Percentiles rank a stretch among this genome's conserved stretches.
phyloP scores from a whole-genome alignment of 1,140 invertebrate species.

The Drosophila busckii region DNA sequence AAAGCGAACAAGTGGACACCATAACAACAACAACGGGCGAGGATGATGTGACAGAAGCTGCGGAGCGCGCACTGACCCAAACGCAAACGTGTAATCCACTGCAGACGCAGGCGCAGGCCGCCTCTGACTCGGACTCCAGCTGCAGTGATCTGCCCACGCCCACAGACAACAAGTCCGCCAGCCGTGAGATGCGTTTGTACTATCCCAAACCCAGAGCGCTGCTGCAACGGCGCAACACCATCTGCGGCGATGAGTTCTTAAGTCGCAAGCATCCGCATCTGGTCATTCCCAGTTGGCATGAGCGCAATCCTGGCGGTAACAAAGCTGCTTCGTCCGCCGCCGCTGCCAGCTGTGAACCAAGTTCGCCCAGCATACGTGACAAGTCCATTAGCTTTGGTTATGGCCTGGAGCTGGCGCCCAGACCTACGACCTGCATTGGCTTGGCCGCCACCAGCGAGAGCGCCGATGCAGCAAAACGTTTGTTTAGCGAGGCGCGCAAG shows the following conservation, averaged over 20 bases:
- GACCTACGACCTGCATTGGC: constrained; percentile 85
- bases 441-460: constrained; percentile 50
- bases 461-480: constrained; percentile 37
- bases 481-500: constrained; percentile 47
- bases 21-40: constrained; percentile 65
- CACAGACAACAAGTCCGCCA: constrained; percentile 54
- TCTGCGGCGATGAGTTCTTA: constrained; percentile 83
- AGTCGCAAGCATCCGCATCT: constrained; percentile 52
- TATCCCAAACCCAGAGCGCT: constrained; percentile 86
- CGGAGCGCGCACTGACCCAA: constrained; percentile 2
- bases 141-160: constrained; percentile 77
- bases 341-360: constrained; percentile 65
- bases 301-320: constrained; percentile 44
- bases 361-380: constrained; percentile 80
- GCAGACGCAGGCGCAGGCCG: constrained; percentile 25
- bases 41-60: neutral
- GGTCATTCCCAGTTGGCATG: constrained; percentile 60
- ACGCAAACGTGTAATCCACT: too few species aligned
- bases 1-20: constrained; percentile 67
- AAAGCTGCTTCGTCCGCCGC: constrained; percentile 6
- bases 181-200: constrained; percentile 82
- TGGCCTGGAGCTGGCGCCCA: constrained; percentile 83
- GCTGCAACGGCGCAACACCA: constrained; percentile 91
- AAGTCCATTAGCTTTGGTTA: constrained; percentile 86
- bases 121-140: constrained; percentile 74